Percentiles rank a stretch among this genome's conserved stretches.
Conservation (phyloP, 1,140 invertebrate species). For the Drosophila biarmipes region DNA sequence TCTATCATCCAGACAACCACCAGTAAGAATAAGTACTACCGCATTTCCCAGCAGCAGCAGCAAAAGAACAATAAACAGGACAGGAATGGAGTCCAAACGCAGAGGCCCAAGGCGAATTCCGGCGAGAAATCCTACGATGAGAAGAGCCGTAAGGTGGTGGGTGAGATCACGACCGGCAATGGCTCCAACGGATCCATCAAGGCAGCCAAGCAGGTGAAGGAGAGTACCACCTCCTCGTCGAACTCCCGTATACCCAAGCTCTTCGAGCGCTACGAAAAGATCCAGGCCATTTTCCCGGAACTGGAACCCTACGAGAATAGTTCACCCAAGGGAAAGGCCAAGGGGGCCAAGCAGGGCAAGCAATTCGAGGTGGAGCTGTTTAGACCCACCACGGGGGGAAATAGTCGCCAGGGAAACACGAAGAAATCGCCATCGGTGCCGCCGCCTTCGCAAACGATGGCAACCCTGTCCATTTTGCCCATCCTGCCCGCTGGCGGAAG, state of each 20-base stretch:
- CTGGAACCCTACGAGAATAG: constrained; percentile 86
- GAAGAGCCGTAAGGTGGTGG: constrained; percentile 67
- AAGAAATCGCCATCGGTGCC: constrained; percentile 78
- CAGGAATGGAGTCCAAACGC: constrained; percentile 58
- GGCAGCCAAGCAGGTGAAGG: constrained; percentile 87
- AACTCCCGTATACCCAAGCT: constrained; percentile 87
- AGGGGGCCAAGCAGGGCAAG: constrained; percentile 61
- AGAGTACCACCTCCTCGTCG: constrained; percentile 57
- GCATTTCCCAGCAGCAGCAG: constrained; percentile 68
- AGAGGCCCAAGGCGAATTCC: constrained; percentile 57
- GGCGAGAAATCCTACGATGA: constrained; percentile 69
- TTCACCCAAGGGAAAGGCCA: constrained; percentile 37
- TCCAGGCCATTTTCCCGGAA: constrained; percentile 90
- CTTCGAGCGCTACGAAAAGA: constrained; percentile 90
- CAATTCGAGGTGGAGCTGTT: constrained; percentile 72
- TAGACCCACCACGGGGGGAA: constrained; percentile 49
- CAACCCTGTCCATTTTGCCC: constrained; percentile 12
- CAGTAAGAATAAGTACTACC: constrained; percentile 71
- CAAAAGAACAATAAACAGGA: constrained; percentile 61
- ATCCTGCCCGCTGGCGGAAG: constrained; percentile 55
- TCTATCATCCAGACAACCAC: constrained; percentile 29
- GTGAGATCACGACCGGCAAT: constrained; percentile 48
- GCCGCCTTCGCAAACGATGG: constrained; percentile 48
- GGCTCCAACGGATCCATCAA: constrained; percentile 81
- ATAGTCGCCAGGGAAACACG: constrained; percentile 65